Evolutionary conservation across 2,888 invertebrate species (phyloP).

Genomic region (Stenodema calcarata): DNA sequence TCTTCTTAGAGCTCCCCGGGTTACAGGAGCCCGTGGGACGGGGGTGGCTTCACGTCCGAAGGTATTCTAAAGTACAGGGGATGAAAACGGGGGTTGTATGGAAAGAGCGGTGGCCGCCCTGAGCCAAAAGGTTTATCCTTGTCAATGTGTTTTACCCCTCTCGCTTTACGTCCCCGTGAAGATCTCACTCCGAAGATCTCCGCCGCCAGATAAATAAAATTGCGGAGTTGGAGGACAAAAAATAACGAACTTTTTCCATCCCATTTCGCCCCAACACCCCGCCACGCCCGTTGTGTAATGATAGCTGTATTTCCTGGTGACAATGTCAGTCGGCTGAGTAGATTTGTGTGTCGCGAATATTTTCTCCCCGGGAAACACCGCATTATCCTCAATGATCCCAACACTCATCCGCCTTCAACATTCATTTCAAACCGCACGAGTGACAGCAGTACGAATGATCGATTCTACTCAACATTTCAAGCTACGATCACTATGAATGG

Average conservation of each 20-base stretch:
- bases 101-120: no score
- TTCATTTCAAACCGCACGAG: no score
- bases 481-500: no score
- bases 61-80: no score
- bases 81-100: background rate
- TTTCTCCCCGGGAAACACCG: no score
- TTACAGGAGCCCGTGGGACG: background rate
- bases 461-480: no score
- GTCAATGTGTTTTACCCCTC: background rate
- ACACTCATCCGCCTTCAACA: no score
- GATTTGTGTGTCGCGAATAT: background rate
- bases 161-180: background rate
- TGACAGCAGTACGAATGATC: no score
- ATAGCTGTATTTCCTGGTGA: background rate
- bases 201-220: background rate
- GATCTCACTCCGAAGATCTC: background rate
- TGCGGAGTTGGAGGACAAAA: no score
- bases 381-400: no score
- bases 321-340: background rate
- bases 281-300: no score
- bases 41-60: background rate
- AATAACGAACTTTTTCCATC: background rate
- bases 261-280: background rate
- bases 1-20: background rate
- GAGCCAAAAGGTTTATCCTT: background rate